Percentiles rank a stretch among this genome's conserved stretches.
Evolutionary conservation across 2,797 vertebrate species (phyloP).

Genomic region (Sylvilagus floridanus): DNA sequence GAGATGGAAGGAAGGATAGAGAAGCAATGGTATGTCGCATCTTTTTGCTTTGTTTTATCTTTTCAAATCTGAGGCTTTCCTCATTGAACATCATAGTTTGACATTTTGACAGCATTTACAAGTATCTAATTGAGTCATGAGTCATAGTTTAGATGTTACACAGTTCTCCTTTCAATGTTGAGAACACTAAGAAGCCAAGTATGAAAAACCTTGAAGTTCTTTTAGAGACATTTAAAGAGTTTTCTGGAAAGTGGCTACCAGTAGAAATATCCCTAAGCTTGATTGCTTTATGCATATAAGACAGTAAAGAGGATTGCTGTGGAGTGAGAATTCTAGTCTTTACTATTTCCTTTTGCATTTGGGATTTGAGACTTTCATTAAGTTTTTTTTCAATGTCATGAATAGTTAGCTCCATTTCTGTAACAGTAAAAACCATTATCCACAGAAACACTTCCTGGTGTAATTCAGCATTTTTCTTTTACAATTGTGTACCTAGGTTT

Average conservation of each 20-base stretch:
- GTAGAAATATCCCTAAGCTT: background rate
- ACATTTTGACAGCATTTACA: background rate
- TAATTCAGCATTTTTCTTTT: background rate
- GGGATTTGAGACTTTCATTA: background rate
- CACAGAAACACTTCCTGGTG: background rate
- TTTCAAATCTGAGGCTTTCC: background rate
- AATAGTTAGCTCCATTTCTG: background rate
- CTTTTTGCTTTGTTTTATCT: background rate
- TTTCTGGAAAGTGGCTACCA: background rate
- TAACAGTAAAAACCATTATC: background rate
- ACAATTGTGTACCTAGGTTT: background rate
- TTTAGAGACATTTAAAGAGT: background rate
- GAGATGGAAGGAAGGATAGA: background rate
- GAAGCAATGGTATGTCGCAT: fast-evolving
- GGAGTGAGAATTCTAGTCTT: background rate
- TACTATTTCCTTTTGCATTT: background rate
- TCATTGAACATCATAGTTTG: background rate
- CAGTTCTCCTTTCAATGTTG: background rate
- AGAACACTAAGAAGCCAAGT: background rate
- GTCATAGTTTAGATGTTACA: background rate
- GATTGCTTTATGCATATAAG: background rate
- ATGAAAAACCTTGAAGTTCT: background rate
- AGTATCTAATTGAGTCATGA: background rate
- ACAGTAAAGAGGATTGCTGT: background rate
- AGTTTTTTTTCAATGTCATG: too few relatives aligned